A percentile compares a stretch with the other conserved stretches of the same genome.
phyloP scores from a whole-genome alignment of 1,140 invertebrate species.

The Chelonus insularis region DNA sequence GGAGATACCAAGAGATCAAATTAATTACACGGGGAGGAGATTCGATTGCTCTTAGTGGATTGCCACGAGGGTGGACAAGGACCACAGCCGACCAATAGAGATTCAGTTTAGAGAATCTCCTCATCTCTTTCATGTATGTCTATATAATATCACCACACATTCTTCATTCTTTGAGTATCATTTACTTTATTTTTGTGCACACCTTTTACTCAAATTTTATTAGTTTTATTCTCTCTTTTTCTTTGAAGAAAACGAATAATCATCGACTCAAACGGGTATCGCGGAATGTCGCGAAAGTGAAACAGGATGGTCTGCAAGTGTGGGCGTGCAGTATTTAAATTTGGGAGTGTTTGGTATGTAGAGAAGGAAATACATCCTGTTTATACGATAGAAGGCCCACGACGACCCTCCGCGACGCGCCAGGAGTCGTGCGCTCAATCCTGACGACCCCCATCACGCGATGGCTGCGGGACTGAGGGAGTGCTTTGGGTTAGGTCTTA shows the following conservation, averaged over 20 bases:
- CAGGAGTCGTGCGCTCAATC: constrained; percentile 33
- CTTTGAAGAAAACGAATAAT: too few species aligned
- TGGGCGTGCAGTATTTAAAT: constrained; percentile 10
- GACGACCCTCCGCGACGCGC: constrained; percentile 23
- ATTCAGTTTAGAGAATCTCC: not conserved
- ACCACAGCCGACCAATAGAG: not conserved
- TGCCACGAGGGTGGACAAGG: constrained; percentile 22
- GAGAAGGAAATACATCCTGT: not conserved
- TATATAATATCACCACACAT: not conserved
- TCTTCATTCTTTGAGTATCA: too few species aligned
- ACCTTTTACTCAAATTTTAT: too few species aligned
- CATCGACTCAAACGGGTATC: constrained; percentile 8
- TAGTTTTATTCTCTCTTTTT: too few species aligned
- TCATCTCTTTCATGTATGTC: not conserved
- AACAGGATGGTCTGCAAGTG: not conserved
- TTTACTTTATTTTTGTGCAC: too few species aligned
- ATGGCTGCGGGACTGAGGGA: constrained; percentile 14
- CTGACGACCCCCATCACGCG: constrained; percentile 31
- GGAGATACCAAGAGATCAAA: constrained; percentile 33
- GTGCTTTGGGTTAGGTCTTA: constrained; percentile 27
- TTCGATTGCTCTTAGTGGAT: constrained; percentile 34
- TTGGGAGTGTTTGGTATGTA: not conserved
- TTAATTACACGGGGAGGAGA: constrained; percentile 30
- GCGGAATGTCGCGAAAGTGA: constrained; percentile 21
- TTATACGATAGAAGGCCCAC: not conserved